phyloP scores from a whole-genome alignment of 2,888 invertebrate genomes.

The Gastracanthus pulcherrimus region DNA sequence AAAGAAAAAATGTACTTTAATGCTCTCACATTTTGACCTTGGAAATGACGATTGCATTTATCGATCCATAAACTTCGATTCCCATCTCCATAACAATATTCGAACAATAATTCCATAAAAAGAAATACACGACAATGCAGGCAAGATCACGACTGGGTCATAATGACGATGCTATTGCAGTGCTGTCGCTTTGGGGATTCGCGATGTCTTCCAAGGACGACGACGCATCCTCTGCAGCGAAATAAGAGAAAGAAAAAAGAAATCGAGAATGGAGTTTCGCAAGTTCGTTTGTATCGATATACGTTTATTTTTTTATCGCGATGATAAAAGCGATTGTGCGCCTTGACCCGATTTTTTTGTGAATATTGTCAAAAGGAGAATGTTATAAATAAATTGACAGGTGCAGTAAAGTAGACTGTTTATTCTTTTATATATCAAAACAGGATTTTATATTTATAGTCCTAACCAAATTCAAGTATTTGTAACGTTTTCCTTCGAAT shows the following conservation, averaged over 20 bases:
- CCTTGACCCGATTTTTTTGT: background rate
- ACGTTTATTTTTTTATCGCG: background rate
- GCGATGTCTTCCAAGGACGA: background rate
- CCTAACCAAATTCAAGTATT: background rate
- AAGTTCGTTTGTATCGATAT: background rate
- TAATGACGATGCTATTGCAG: too few species aligned
- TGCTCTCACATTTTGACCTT: background rate
- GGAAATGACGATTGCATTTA: background rate
- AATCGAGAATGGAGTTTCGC: constrained; percentile 2
- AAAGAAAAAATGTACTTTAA: too few species aligned
- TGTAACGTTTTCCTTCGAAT: background rate
- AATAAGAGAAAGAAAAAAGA: background rate
- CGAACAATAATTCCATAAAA: background rate
- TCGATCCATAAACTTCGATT: too few species aligned
- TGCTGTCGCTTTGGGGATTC: background rate
- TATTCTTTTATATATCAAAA: background rate
- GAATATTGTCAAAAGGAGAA: background rate
- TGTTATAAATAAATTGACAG: background rate
- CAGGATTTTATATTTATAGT: too few species aligned
- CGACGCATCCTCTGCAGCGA: background rate
- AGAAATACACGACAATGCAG: background rate
- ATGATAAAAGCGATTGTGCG: background rate
- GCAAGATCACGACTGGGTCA: background rate
- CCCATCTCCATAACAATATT: too few species aligned
- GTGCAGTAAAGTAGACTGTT: background rate